Evolutionary conservation across 2,797 vertebrate genomes (phyloP), one percentile per base, ranked within the genome.

Genomic region (Typhlichthys subterraneus): DNA sequence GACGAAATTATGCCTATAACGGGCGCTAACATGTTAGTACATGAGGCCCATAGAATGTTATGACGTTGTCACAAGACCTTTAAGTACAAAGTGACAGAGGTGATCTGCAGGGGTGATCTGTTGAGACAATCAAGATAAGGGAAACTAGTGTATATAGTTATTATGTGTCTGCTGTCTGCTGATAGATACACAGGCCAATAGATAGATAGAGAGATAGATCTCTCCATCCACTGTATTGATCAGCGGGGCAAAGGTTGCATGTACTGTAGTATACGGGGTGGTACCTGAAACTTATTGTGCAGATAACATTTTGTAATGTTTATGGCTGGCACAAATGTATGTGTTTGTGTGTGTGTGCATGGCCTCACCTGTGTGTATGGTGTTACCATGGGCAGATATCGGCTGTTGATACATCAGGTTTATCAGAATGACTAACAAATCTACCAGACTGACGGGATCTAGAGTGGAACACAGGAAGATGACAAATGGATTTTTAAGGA

Each of bases 341-440:
- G 50, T 29, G n/a, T 54, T 15, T n/a, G 65, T n/a, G 51, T 15
- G 9, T 2, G 1, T 33, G 11, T 58, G 10, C 17, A n/a, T 38
- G 54, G 60, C 57, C 85, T 7, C 94, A 98, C 96, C 96, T 95
- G 93, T 65, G 70, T 89, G 85, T 12, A 76, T 76, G 6, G 65
- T 0, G 17, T 88, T 77, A 1, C 61, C 52, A 73, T 45, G 75
- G 53, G 83, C 67, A 45, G 87, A 82, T 73, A 85, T 87, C 38
- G 95, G 94, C 69, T 95, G 94, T 61, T 85, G 93, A 90, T 93
- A 96, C 89, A 96, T 91, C 82, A 97, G 93, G 56, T 85, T 88
- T 45, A 79, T 94, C 83, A 98, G 93, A 59, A 94, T 88, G 80
- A 96, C 91, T 49, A 98, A 74, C 58, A 98, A 76, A 79, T 96